Conservation (phyloP, 2,888 invertebrate genomes). For the Leucozona laternaria region DNA sequence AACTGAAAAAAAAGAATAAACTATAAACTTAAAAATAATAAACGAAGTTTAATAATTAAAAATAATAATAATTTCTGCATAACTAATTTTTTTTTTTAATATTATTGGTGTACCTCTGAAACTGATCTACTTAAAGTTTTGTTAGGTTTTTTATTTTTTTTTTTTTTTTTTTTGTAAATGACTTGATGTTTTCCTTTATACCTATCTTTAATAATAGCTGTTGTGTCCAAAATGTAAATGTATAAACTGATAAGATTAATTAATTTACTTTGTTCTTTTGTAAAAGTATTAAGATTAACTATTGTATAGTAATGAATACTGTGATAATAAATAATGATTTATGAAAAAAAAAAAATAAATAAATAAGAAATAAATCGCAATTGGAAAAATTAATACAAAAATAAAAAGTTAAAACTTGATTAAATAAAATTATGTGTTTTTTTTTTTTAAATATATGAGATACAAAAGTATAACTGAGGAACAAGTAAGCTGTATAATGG, state of each 20-base stretch:
- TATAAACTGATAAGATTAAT: slow-evolving; percentile 49
- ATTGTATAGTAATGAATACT: slow-evolving; percentile 80
- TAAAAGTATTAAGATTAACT: slow-evolving; percentile 62
- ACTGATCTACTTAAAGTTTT: slow-evolving; percentile 63
- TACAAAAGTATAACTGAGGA: not conserved
- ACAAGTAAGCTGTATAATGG: not conserved
- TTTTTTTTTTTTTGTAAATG: slow-evolving; percentile 41
- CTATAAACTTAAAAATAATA: not conserved
- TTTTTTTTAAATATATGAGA: not conserved
- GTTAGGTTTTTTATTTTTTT: slow-evolving; percentile 52
- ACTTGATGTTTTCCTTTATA: slow-evolving; percentile 51
- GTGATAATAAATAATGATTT: slow-evolving; percentile 83
- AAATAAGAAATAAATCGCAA: slow-evolving; percentile 77
- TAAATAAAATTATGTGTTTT: slow-evolving; percentile 37
- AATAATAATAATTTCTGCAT: slow-evolving; percentile 15
- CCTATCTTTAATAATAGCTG: slow-evolving; percentile 32
- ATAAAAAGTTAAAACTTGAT: slow-evolving; percentile 45
- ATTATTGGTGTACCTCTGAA: slow-evolving; percentile 55
- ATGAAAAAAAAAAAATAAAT: slow-evolving; percentile 76
- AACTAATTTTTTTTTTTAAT: not conserved
- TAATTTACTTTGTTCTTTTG: slow-evolving; percentile 65
- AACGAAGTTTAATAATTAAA: slow-evolving; percentile 23
- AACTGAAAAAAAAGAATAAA: not conserved
- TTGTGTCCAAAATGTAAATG: slow-evolving; percentile 67
- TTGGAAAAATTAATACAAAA: slow-evolving; percentile 60